phyloP scores from a whole-genome alignment of 2,797 vertebrate species.

The Enteromius trimaculatus region DNA sequence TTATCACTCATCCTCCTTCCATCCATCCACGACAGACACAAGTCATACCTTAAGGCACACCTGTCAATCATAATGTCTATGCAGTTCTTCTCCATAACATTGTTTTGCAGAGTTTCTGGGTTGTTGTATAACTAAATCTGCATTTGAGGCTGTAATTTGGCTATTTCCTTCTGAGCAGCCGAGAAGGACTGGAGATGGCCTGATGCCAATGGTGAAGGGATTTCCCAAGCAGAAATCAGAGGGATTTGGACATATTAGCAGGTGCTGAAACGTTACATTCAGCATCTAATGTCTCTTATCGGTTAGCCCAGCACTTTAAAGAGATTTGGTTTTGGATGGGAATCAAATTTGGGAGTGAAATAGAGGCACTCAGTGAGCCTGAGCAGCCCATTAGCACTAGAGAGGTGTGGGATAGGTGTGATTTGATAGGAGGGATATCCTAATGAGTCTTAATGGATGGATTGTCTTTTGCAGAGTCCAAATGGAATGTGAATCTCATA shows the following conservation, averaged over 20 bases:
- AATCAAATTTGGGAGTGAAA: constrained; percentile 51
- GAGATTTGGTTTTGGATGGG: constrained; percentile 36
- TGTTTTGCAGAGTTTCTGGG: neutral
- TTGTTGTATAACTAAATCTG: neutral
- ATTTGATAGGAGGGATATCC: constrained; percentile 23
- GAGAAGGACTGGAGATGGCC: constrained; percentile 47
- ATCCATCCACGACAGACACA: neutral
- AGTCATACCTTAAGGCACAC: neutral
- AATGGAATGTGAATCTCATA: constrained; percentile 29
- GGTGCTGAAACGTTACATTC: constrained; percentile 63
- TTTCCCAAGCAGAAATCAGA: constrained; percentile 44
- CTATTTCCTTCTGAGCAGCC: no score
- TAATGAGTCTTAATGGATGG: constrained; percentile 39
- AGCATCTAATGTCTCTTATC: constrained; percentile 51
- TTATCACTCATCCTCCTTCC: neutral
- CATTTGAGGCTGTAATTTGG: neutral
- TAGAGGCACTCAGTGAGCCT: constrained; percentile 24
- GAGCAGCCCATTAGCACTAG: constrained; percentile 44
- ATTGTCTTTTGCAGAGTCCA: constrained; percentile 25
- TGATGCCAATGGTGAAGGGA: constrained; percentile 32
- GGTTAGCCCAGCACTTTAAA: constrained; percentile 35
- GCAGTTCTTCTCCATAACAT: neutral
- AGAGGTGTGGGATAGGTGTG: constrained; percentile 37
- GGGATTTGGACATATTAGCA: constrained; percentile 59
- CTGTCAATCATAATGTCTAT: neutral